A percentile compares a stretch with the other conserved stretches of the same genome.
phyloP scores from a whole-genome alignment of 2,888 invertebrate genomes.

The Cerceris rybyensis region DNA sequence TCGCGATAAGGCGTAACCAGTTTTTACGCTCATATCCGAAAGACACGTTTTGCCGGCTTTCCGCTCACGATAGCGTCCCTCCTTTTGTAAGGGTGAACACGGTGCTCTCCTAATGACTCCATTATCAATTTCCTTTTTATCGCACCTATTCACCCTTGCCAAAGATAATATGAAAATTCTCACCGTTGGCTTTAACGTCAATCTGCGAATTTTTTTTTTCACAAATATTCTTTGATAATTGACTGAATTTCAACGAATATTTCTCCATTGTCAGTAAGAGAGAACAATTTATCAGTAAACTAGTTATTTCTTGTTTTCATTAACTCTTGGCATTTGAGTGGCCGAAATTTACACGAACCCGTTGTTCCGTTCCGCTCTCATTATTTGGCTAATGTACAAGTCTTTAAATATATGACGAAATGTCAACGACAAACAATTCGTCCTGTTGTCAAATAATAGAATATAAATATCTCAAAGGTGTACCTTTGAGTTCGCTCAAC shows the following conservation, averaged over 20 bases:
- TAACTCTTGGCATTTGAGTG: too few species aligned
- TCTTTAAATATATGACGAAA: too few species aligned
- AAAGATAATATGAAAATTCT: constrained; percentile 58
- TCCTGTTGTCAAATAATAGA: too few species aligned
- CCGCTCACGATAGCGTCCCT: constrained; percentile 35
- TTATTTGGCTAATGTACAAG: too few species aligned
- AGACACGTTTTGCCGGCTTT: constrained; percentile 56
- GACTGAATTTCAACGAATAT: not conserved
- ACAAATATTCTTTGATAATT: not conserved
- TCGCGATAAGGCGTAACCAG: constrained; percentile 57
- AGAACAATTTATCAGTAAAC: too few species aligned
- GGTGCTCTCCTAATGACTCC: constrained; percentile 7
- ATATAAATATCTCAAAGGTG: too few species aligned
- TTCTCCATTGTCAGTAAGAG: not conserved
- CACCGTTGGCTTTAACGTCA: constrained; percentile 11
- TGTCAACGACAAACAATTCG: too few species aligned
- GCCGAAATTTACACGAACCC: too few species aligned
- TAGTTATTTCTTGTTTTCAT: too few species aligned
- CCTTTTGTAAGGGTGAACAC: constrained; percentile 11
- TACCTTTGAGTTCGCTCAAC: too few species aligned
- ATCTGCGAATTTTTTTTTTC: not conserved
- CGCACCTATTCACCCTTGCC: constrained; percentile 1
- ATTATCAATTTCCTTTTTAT: constrained; percentile 35
- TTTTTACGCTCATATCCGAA: constrained; percentile 55
- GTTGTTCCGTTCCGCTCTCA: too few species aligned